A percentile compares a stretch with the other conserved stretches of the same genome.
Conservation (phyloP, 1,140 invertebrate genomes). For the Trypoxylus dichotomus region DNA sequence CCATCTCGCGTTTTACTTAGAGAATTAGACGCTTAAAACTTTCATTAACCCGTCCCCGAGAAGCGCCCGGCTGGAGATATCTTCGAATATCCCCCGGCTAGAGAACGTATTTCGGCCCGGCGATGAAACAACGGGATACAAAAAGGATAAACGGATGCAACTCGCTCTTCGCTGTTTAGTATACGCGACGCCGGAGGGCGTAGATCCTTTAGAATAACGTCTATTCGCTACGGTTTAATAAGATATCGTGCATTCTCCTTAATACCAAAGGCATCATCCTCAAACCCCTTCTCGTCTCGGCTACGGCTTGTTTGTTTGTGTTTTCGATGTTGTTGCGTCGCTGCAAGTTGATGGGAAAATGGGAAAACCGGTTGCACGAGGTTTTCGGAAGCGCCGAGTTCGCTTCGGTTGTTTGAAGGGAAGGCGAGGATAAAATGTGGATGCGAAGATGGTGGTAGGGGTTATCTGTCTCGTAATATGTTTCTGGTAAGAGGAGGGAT, state of each 20-base stretch:
- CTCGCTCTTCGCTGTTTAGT: not conserved
- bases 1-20: not conserved
- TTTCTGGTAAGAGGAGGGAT: too few relatives aligned
- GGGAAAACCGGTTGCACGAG: not conserved
- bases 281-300: not conserved
- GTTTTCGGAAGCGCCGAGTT: not conserved
- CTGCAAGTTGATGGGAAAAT: not conserved
- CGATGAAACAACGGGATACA: not conserved
- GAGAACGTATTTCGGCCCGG: not conserved
- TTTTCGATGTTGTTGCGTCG: not conserved
- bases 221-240: not conserved
- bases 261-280: not conserved
- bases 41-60: not conserved
- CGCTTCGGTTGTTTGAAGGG: not conserved
- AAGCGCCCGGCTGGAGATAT: not conserved
- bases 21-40: conserved; percentile 1
- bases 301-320: not conserved
- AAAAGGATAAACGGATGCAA: too few relatives aligned
- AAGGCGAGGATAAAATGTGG: not conserved
- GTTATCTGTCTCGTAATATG: too few relatives aligned
- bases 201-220: not conserved
- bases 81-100: too few relatives aligned
- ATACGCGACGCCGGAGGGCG: not conserved
- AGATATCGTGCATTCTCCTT: not conserved
- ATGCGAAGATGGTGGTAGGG: too few relatives aligned